These are phyloP conservation scores for Blera fallax DNA, from an alignment of 2,888 invertebrate genomes.

Conservation along the genomic window DNA sequence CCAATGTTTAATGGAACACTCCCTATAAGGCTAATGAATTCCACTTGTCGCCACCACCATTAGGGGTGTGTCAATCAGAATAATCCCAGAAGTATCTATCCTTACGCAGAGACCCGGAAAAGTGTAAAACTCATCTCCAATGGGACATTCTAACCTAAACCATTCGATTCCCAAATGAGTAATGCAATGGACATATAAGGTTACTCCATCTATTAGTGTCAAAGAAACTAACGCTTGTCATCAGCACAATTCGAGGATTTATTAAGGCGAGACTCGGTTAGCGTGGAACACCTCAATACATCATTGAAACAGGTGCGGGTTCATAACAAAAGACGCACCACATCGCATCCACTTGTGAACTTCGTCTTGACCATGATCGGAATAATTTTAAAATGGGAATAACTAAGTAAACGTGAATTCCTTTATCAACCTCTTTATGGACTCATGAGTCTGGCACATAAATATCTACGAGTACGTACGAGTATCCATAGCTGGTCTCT, in stretches of 20 bases:
- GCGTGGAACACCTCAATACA: neutral
- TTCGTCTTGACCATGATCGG: slow-evolving; percentile 11
- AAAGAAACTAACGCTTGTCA: slow-evolving; percentile 24
- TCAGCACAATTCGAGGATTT: slow-evolving; percentile 21
- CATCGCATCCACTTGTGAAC: neutral
- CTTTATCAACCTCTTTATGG: neutral
- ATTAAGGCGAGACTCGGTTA: neutral
- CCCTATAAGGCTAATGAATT: slow-evolving; percentile 1
- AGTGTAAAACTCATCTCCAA: neutral
- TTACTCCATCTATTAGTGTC: slow-evolving; percentile 26
- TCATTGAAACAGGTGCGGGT: slow-evolving; percentile 11
- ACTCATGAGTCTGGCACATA: slow-evolving; percentile 42
- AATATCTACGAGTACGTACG: too few species aligned
- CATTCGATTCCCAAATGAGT: slow-evolving; percentile 13
- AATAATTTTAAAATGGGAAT: slow-evolving; percentile 27
- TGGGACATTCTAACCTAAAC: neutral
- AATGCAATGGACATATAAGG: slow-evolving; percentile 16
- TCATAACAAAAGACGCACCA: slow-evolving; percentile 11
- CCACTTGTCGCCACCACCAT: slow-evolving; percentile 8
- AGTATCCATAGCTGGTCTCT: neutral
- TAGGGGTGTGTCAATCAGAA: slow-evolving; percentile 4
- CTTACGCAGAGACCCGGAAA: slow-evolving; percentile 56
- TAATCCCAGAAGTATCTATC: neutral
- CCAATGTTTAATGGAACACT: neutral
- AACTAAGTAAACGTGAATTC: slow-evolving; percentile 44